Base-by-base conservation (phyloP, 1,140 invertebrate genomes). In the Drosophila malerkotliana region DNA sequence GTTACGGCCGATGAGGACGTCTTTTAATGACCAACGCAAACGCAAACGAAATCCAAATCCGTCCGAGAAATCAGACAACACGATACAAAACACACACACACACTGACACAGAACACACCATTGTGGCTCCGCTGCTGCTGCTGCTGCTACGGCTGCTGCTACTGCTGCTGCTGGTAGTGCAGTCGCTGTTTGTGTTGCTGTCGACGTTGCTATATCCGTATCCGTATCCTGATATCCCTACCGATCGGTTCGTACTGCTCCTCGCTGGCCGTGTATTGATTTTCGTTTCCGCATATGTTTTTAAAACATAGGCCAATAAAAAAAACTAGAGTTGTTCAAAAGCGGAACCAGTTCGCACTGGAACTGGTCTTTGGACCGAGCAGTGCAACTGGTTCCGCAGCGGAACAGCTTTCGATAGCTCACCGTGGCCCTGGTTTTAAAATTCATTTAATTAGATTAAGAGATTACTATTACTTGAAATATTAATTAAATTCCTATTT, bases 251-350 rank as follows among this genome's bases (percentile, higher is more conserved):
- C 28, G 9, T n/a, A 34, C 44, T 28, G 51, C 26, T 15, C 28
- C 41, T 44, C 41, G 41, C 41, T 32, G 18, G 60, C 37, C 53
- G 26, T 39, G 39, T 62, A 62, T 45, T 62, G 60, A 62, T 62
- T 62, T 62, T 62, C 55, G 64, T 58, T 59, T 81, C 72, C 47
- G 63, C 72, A 68, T 68, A 78, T 81, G 79, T 81, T 81, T 82
- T 82, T 68, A 58, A 82, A 82, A 82, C 74, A 82, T 68, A 77
- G 49, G 37, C 48, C 26, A 63, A 61, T 63, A 66, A 80, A 79
- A 79, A 77, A 68, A 72, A 80, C 63, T 56, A 69, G 66, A 68
- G 66, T 68, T 69, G 64, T 55, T 68, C 41, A 47, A 62, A 66
- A 49, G 24, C 44, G 24, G 61, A 64, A 64, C 61, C 44, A 57